Percentiles rank a stretch among this genome's conserved stretches.
Conservation (phyloP, 2,888 invertebrate species). For the Opisthograptis luteolata region DNA sequence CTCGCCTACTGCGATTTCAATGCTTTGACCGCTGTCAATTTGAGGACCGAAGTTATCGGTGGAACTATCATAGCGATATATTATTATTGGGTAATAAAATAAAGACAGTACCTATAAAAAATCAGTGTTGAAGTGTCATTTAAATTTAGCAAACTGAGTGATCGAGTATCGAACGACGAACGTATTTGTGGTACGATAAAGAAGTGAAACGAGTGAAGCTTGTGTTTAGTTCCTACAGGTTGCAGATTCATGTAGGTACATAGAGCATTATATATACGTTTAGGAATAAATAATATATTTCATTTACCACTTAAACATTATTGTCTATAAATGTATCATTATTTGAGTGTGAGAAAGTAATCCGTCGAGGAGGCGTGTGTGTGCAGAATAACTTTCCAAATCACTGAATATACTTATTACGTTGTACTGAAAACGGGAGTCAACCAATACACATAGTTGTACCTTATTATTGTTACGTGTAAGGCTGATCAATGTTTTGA, state of each 20-base stretch:
- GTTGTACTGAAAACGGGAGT: conserved; percentile 39
- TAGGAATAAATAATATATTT: conserved; percentile 34
- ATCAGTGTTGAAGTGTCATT: conserved; percentile 27
- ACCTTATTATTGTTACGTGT: conserved; percentile 24
- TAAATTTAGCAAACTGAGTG: conserved; percentile 48
- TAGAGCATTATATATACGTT: conserved; percentile 36
- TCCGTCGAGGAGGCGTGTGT: conserved; percentile 7
- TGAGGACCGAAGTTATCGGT: conserved; percentile 48
- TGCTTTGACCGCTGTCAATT: conserved; percentile 56
- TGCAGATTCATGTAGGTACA: conserved; percentile 55
- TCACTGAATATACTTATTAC: conserved; percentile 29
- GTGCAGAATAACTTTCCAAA: conserved; percentile 16
- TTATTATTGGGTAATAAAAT: conserved; percentile 7
- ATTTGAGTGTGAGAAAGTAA: conserved; percentile 18
- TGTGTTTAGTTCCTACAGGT: conserved; percentile 81
- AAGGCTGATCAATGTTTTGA: conserved; percentile 29
- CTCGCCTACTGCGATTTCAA: conserved; percentile 17
- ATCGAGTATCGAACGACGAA: conserved; percentile 50
- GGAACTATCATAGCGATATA: conserved; percentile 46
- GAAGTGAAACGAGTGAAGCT: conserved; percentile 74
- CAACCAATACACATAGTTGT: conserved; percentile 35
- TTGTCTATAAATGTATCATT: conserved; percentile 18
- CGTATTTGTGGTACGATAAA: conserved; percentile 57
- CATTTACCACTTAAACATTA: conserved; percentile 36
- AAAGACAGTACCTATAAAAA: conserved; percentile 4